phyloP scores from a whole-genome alignment of 2,797 vertebrate genomes.

The Monodelphis domestica region DNA sequence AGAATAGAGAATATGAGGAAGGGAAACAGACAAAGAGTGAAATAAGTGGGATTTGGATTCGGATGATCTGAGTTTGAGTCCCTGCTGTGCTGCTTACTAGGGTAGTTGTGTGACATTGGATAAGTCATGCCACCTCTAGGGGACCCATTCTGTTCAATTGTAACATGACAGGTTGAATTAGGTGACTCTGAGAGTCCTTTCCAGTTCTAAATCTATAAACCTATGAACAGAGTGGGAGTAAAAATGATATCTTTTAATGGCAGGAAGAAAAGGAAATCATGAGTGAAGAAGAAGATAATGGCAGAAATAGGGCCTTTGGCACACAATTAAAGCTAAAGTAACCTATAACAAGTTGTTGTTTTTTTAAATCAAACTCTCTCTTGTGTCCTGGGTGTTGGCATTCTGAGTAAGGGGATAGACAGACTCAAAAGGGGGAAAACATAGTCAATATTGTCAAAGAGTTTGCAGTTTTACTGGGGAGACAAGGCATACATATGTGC shows the following conservation, averaged over 20 bases:
- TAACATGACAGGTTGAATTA: not conserved
- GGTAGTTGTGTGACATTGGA: not conserved
- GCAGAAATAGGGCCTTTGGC: not conserved
- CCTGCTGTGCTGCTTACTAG: not conserved
- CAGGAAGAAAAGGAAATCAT: not conserved
- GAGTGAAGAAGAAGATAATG: not conserved
- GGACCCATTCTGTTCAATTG: not conserved
- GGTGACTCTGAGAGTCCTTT: not conserved
- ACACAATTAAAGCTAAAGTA: not conserved
- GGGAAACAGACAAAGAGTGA: not conserved
- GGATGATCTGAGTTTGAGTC: not conserved
- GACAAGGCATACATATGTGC: not conserved
- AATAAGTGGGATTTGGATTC: not conserved
- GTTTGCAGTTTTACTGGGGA: not conserved
- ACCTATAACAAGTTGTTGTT: not conserved
- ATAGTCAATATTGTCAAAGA: not conserved
- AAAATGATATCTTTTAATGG: no score
- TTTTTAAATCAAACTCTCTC: not conserved
- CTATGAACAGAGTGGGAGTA: not conserved
- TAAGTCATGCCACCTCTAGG: not conserved
- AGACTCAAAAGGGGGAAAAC: not conserved
- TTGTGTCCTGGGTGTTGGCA: not conserved
- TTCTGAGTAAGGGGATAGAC: not conserved
- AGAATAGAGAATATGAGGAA: not conserved
- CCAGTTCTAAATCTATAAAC: not conserved